Base-by-base conservation (phyloP, 92 coral and sea anemone genomes). In the Palythoa caribaeorum region DNA sequence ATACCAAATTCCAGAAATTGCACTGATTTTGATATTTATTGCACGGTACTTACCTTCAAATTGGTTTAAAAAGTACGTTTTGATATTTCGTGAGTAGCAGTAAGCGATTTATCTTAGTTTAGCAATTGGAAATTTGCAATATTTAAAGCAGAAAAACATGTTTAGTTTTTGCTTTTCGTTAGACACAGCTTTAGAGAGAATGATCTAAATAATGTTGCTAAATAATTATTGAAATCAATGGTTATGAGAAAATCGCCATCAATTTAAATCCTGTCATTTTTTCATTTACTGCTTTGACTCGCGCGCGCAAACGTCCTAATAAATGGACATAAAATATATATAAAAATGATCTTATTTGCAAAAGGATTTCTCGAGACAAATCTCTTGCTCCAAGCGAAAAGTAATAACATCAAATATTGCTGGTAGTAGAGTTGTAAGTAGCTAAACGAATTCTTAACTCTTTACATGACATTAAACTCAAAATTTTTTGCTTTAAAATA, bases 141-240 rank as follows among this genome's bases (percentile, higher is more conserved):
- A 81, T 81, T 81, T 40, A 81, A 68, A 63, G 19, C 50, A 40
- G 86, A 15, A 21, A 81, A 65, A 40, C 9, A 80, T 80, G 57
- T 48, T 81, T 81, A 81, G 53, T 65, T 66, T 28, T 81, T 66
- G 57, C 52, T 65, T 17, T 79, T 21, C 62, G 76, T 20, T 81
- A 16, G 76, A 54, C 39, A 81, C 21, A 47, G 62, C 36, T 21
- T 81, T 63, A 21, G 84, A 7, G 62, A 81, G 48, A 63, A 66
- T 81, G 52, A 66, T 66, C 39, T 65, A 51, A 36, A 28, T 35
- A 81, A 48, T 66, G 39, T 20, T 28, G 60, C 39, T 66, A 40
- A 62, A 63, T 62, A 39, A 47, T 81, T 81, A 12, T 3, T 81
- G 62, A 68, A 66, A 81, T 15, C 63, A n/a, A 44, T 62, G 17